A percentile compares a stretch with the other conserved stretches of the same genome.
Evolutionary conservation across 2,888 invertebrate genomes (phyloP).

Genomic region (Isotomurus palustris): DNA sequence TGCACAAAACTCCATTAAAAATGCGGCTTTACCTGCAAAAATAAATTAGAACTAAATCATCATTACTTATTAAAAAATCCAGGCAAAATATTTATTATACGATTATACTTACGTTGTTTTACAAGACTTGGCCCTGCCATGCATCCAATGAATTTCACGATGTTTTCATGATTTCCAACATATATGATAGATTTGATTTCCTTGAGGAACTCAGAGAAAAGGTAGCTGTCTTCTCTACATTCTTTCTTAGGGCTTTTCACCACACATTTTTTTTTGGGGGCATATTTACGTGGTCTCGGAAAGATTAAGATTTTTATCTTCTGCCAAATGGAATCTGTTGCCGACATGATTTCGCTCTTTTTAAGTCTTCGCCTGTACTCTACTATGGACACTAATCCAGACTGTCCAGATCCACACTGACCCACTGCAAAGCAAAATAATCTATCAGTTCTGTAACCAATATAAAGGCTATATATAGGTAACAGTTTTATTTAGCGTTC

Average conservation of each 20-base stretch:
- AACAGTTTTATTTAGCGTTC: neutral
- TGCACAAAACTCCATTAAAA: neutral
- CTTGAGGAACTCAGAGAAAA: neutral
- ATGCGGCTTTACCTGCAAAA: neutral
- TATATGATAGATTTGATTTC: neutral
- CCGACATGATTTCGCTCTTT: neutral
- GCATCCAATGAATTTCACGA: neutral
- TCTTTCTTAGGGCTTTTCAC: constrained; percentile 1
- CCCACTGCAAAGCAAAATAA: too few species aligned
- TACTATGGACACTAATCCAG: too few species aligned
- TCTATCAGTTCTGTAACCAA: too few species aligned
- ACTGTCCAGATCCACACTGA: too few species aligned
- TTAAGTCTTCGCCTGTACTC: too few species aligned
- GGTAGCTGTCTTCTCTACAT: neutral
- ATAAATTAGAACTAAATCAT: neutral
- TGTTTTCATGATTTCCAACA: neutral
- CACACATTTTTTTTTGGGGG: too few species aligned
- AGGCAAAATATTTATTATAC: too few species aligned
- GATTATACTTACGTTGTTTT: neutral
- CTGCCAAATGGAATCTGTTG: neutral
- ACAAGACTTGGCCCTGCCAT: neutral
- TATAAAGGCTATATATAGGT: too few species aligned
- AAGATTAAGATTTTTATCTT: too few species aligned
- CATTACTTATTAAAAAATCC: too few species aligned
- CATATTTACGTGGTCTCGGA: too few species aligned